Conservation (phyloP, 2,797 vertebrate genomes). For the Bothrops alternatus region DNA sequence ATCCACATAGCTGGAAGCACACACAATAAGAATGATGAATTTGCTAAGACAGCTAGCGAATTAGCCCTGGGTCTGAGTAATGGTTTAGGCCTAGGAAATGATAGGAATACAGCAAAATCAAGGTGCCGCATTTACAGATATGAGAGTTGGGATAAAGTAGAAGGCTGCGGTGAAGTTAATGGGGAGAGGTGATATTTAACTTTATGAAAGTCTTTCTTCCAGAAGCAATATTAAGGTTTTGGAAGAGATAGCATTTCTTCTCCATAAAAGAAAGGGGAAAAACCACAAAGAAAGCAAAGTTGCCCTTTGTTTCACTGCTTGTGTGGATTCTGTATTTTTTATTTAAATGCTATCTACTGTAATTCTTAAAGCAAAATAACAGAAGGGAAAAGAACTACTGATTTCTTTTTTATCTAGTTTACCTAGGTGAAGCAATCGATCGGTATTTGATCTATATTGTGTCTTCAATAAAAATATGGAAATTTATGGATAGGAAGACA, state of each 20-base stretch:
- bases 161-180: constrained; percentile 25
- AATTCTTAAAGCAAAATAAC: background rate
- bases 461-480: background rate
- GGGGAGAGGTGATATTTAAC: constrained; percentile 40
- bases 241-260: constrained; percentile 30
- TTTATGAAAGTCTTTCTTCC: constrained; percentile 37
- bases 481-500: background rate
- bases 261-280: constrained; percentile 31
- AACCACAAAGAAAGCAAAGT: constrained; percentile 32
- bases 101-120: constrained; percentile 13
- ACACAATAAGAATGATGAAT: constrained; percentile 33
- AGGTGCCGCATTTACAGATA: constrained; percentile 29
- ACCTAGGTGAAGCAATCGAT: background rate
- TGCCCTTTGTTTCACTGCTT: constrained; percentile 33
- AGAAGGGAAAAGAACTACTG: background rate
- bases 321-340: background rate
- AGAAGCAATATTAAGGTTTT: constrained; percentile 35
- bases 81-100: constrained; percentile 37
- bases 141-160: constrained; percentile 6
- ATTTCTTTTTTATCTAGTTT: background rate
- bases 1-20: constrained; percentile 16
- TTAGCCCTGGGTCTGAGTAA: constrained; percentile 22
- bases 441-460: background rate
- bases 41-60: constrained; percentile 21
- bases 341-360: rapidly evolving